A percentile compares a stretch with the other conserved stretches of the same genome.
phyloP scores from a whole-genome alignment of 2,888 invertebrate species.

The Gymnosoma rotundatum region DNA sequence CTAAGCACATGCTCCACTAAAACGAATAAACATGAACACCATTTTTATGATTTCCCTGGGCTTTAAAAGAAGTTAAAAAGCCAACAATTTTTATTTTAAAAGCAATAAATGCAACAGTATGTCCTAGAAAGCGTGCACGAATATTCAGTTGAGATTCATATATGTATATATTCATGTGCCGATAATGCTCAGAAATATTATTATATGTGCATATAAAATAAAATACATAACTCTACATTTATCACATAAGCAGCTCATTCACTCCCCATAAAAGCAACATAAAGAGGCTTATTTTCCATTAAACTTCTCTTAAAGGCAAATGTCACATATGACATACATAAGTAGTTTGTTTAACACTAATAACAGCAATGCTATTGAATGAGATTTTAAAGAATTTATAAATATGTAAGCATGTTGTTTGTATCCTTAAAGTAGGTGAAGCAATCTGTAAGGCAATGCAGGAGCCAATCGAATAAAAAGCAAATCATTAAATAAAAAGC shows the following conservation, averaged over 20 bases:
- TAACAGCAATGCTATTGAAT: not conserved
- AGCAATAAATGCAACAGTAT: slow-evolving; percentile 57
- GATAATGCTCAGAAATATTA: not conserved
- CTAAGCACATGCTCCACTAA: slow-evolving; percentile 35
- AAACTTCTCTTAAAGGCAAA: slow-evolving; percentile 61
- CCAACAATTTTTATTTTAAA: slow-evolving; percentile 27
- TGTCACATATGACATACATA: slow-evolving; percentile 33
- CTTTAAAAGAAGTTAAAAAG: slow-evolving; percentile 7
- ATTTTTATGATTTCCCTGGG: slow-evolving; percentile 45
- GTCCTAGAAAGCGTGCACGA: slow-evolving; percentile 44
- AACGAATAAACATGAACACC: not conserved
- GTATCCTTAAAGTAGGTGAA: too few species aligned
- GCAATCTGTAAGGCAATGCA: too few species aligned
- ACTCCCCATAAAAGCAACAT: slow-evolving; percentile 1
- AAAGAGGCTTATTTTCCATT: slow-evolving; percentile 54
- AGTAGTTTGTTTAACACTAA: not conserved
- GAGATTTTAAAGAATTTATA: slow-evolving; percentile 26
- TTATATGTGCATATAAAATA: not conserved
- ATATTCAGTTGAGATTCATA: not conserved
- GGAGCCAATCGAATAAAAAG: not conserved
- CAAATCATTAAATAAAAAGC: slow-evolving; percentile 1
- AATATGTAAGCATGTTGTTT: not conserved
- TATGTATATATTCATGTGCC: not conserved
- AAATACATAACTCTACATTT: not conserved
- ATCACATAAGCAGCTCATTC: slow-evolving; percentile 16